These are phyloP conservation scores for Anastrepha ludens DNA, from an alignment of 1,140 invertebrate species.

Conservation along the genomic window DNA sequence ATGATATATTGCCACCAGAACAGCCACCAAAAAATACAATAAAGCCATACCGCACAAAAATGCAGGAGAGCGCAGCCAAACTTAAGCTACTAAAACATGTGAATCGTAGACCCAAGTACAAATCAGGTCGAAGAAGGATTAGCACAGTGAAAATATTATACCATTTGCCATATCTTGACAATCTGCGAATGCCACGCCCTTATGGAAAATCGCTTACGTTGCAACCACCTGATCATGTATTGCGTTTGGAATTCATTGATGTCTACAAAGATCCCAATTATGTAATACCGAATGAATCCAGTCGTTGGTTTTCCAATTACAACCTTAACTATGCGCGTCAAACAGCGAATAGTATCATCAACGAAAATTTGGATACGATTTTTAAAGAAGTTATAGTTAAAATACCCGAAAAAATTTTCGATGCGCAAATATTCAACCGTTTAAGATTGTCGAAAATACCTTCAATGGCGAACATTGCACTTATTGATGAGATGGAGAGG, in stretches of 20 bases:
- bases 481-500: conserved; percentile 24
- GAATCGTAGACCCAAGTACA: background rate
- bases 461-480: conserved; percentile 24
- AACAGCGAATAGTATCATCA: background rate
- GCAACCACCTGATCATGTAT: background rate
- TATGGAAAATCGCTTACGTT: conserved; percentile 18
- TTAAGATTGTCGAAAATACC: background rate
- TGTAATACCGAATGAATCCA: conserved; percentile 16
- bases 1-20: conserved; percentile 61
- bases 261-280: conserved; percentile 20
- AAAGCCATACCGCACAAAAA: background rate
- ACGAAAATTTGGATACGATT: conserved; percentile 50
- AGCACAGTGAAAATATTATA: background rate
- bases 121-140: background rate
- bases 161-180: conserved; percentile 53
- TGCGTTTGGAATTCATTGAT: background rate
- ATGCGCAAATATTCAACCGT: background rate
- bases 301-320: conserved; percentile 55
- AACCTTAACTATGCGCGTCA: background rate
- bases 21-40: background rate
- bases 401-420: background rate
- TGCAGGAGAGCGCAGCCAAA: background rate
- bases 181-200: background rate
- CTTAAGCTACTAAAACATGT: background rate
- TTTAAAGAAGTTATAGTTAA: background rate